A percentile compares a stretch with the other conserved stretches of the same genome.
Evolutionary conservation across 2,888 invertebrate genomes (phyloP).

Genomic region (Papilio gigon): DNA sequence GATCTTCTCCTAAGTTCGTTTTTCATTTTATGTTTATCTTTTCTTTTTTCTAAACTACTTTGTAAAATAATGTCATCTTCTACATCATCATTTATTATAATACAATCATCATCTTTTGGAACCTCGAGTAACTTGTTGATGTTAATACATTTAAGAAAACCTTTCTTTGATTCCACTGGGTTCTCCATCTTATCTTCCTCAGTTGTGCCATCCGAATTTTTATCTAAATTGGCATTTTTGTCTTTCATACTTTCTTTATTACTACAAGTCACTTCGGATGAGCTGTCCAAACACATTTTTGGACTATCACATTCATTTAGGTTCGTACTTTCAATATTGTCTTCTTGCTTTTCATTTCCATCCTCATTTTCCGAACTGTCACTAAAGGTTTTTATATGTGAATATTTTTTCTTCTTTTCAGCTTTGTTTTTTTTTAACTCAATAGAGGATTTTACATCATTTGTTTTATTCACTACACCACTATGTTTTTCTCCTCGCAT

Average conservation of each 20-base stretch:
- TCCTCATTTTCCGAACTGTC: conserved; percentile 50
- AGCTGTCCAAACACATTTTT: not conserved
- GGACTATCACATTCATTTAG: not conserved
- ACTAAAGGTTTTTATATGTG: conserved; percentile 48
- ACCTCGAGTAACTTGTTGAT: conserved; percentile 58
- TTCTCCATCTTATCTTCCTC: conserved; percentile 36
- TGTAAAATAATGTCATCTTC: conserved; percentile 39
- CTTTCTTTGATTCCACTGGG: conserved; percentile 46
- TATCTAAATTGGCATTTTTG: not conserved
- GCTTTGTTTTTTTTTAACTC: conserved; percentile 30
- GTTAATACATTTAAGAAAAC: conserved; percentile 72
- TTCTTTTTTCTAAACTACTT: conserved; percentile 33
- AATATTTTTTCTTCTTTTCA: conserved; percentile 48
- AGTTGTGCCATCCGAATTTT: conserved; percentile 19
- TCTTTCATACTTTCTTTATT: not conserved
- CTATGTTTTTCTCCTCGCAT: not conserved
- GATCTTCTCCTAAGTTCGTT: conserved; percentile 36
- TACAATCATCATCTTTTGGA: conserved; percentile 40
- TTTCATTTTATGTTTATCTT: conserved; percentile 27
- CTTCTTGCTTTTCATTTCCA: conserved; percentile 10
- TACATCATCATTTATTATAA: conserved; percentile 38
- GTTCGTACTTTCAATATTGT: conserved; percentile 25
- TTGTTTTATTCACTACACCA: conserved; percentile 27
- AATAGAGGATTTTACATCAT: not conserved
- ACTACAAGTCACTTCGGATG: not conserved